Evolutionary conservation across 2,113 vertebrate genomes (phyloP).

Genomic region (Aegotheles bennettii): DNA sequence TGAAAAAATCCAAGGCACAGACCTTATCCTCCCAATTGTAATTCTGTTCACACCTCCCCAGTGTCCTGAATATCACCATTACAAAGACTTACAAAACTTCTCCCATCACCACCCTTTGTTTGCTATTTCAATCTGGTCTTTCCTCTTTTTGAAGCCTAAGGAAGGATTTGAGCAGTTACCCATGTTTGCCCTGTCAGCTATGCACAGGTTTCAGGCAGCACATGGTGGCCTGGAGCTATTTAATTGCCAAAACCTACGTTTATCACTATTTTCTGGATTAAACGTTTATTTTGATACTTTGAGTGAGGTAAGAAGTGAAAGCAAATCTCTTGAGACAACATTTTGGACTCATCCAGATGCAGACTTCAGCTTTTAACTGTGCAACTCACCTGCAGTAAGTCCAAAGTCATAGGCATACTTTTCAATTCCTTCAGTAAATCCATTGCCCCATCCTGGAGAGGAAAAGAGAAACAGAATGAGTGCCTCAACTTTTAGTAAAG

Average conservation of each 20-base stretch:
- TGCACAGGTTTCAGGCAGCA: not conserved
- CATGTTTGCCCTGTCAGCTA: not conserved
- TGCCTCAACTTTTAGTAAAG: not conserved
- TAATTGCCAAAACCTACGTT: not conserved
- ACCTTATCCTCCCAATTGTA: not conserved
- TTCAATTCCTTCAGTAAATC: slow-evolving; percentile 91
- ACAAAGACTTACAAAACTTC: not conserved
- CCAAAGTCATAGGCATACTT: slow-evolving; percentile 88
- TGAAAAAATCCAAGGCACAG: not conserved
- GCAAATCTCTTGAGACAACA: not conserved
- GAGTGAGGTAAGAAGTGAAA: not conserved
- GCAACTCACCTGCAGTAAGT: slow-evolving; percentile 86
- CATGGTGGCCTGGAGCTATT: not conserved
- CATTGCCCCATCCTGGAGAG: slow-evolving; percentile 86
- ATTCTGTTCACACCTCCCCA: not conserved
- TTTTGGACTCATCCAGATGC: not conserved
- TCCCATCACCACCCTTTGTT: not conserved
- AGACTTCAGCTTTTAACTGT: not conserved
- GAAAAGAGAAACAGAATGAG: not conserved
- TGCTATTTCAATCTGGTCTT: not conserved
- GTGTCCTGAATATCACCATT: not conserved
- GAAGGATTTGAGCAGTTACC: not conserved
- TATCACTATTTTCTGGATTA: not conserved
- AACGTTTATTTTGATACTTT: not conserved
- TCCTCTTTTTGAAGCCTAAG: not conserved